Evolutionary conservation across 2,113 vertebrate species (phyloP), one percentile per base, ranked within the genome.

Genomic region (Myxocyprinus asiaticus): DNA sequence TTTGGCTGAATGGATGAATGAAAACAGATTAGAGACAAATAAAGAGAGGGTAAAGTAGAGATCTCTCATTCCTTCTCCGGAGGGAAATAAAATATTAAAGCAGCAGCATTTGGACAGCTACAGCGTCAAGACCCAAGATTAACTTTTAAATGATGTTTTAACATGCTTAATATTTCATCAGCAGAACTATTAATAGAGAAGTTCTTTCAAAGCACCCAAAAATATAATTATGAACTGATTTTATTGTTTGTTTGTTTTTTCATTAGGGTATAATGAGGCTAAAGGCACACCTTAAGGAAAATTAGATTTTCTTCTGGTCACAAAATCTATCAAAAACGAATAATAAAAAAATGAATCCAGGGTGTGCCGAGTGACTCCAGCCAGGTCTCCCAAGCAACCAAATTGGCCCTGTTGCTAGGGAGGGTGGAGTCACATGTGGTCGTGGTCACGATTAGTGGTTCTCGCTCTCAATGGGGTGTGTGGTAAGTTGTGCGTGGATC

Each of bases 131-230:
- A 59, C 69, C 70, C 62, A 12, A 81, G 76, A 79, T 81, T 74
- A 82, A 77, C 82, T 83, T 81, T 78, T 82, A 83, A 82, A 84
- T 82, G 51, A 86, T 82, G 79, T 81, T 83, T 79, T 77, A 81
- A 79, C 53, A 82, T 68, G 61, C 65, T 84, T 79, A 78, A 85
- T 84, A 84, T 75, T 86, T 84, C 9, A 86, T 51, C 48, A 77
- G 69, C 71, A 48, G 42, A 14, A 73, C 69, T 84, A 84, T 81
- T 81, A 84, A 81, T 68, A 65, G 70, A 85, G 65, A 64, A 63
- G 76, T 65, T 79, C 76, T 68, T 83, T 58, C 62, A 71, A 67
- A 65, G 76, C 11, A 67, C 65, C 67, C 73, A 77, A 66, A 73
- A 81, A 78, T 78, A 82, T 73, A 66, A 77, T 65, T 59, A 51